These are phyloP conservation scores for Eupithecia pulchellata DNA, from an alignment of 2,888 invertebrate genomes.

Conservation along the genomic window DNA sequence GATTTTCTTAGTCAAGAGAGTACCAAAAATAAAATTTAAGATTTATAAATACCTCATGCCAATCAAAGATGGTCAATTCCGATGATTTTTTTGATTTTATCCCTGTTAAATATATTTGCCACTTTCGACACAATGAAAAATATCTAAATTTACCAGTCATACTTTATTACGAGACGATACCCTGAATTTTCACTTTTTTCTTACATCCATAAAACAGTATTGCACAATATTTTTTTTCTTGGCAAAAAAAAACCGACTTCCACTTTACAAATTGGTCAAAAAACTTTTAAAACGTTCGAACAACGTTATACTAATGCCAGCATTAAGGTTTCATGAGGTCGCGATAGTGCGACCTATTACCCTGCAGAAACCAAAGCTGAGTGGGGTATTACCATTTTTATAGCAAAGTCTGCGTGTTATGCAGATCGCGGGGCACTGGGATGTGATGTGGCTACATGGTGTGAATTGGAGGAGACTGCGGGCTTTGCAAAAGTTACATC, in stretches of 20 bases:
- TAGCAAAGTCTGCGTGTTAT: constrained; percentile 78
- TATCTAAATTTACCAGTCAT: too few relatives aligned
- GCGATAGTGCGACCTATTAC: constrained; percentile 64
- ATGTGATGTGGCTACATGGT: constrained; percentile 35
- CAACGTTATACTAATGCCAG: constrained; percentile 13
- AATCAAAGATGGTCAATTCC: too few relatives aligned
- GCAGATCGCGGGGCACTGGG: constrained; percentile 72
- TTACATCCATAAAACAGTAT: not conserved
- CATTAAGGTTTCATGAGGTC: constrained; percentile 46
- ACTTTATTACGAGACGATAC: too few relatives aligned
- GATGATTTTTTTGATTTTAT: too few relatives aligned
- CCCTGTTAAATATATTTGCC: too few relatives aligned
- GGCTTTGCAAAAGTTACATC: not conserved
- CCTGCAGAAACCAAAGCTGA: constrained; percentile 58
- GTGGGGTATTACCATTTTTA: constrained; percentile 80
- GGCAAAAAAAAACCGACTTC: not conserved
- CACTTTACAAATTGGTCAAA: not conserved
- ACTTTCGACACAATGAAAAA: too few relatives aligned
- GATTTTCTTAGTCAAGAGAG: too few relatives aligned
- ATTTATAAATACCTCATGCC: too few relatives aligned
- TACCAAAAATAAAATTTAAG: too few relatives aligned
- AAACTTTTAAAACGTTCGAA: not conserved
- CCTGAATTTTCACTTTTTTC: not conserved
- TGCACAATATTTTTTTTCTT: not conserved
- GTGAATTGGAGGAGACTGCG: constrained; percentile 39